Evolutionary conservation across 2,113 vertebrate species (phyloP), one percentile per base, ranked within the genome.

Genomic region (Pagrus major): DNA sequence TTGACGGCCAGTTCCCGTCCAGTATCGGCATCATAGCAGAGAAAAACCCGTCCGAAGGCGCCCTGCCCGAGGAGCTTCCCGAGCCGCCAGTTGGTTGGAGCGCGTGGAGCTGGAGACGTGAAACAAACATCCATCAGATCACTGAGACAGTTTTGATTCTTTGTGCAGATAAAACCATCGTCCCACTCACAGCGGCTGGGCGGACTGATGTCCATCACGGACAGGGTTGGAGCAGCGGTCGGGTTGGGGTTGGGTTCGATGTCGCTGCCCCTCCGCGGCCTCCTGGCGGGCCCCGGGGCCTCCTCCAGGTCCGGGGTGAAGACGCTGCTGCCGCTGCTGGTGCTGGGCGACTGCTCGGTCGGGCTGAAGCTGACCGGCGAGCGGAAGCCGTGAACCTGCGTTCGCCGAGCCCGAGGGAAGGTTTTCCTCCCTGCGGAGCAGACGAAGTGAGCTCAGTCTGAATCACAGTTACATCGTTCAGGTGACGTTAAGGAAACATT

Each of bases 151-250:
- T n/a, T n/a, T n/a, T 31, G 12, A 20, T 1, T 2, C 7, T 23
- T 20, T 21, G 23, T 8, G 12, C 3, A 7, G 8, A n/a, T 6
- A 2, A 47, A 11, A 12, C 0, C 1, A 3, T 21, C 12, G 12
- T 0, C 0, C 0, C 9, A 93, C 97, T 97, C 89, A 99, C 98
- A 99, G 91, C 98, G 97, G 87, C 98, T 99, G 58, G 98, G 97
- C 0, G 98, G 98, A 84, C 98, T 99, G 92, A 99, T 97, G 90
- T 99, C 98, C 97, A 99, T 98, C 64, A 99, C 97, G 0, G 97
- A 97, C 84, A 99, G 76, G 39, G 96, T 97, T 0, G 97, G 86
- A 56, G 80, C 76, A 1, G 84, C 9, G 27, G 83, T 49, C 0
- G 90, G 66, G 74, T 94, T 97, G 5, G 94, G 95, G 76, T 95